phyloP scores from a whole-genome alignment of 2,113 vertebrate genomes.

The Jaculus jaculus region DNA sequence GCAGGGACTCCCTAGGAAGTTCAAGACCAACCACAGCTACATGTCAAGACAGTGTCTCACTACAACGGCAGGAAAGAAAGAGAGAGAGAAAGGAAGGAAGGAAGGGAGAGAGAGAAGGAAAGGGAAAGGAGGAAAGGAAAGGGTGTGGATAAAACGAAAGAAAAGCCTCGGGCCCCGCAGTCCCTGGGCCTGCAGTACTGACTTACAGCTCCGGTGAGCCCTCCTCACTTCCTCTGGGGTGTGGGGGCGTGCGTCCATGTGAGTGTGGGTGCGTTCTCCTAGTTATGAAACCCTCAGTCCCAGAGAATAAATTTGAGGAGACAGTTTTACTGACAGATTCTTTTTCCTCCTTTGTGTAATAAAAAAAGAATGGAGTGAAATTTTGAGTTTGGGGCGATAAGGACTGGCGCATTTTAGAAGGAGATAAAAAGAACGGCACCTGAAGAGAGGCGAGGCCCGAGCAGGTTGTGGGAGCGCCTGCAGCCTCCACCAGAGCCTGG shows the following conservation, averaged over 20 bases:
- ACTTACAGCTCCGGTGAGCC: slow-evolving; percentile 71
- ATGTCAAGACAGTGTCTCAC: background rate
- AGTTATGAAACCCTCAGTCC: slow-evolving; percentile 81
- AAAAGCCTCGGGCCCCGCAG: slow-evolving; percentile 73
- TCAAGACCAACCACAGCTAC: background rate
- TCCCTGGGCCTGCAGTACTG: background rate
- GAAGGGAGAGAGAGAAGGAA: background rate
- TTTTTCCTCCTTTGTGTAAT: slow-evolving; percentile 67
- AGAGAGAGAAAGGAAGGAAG: background rate
- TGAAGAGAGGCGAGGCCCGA: background rate
- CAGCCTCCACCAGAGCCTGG: background rate
- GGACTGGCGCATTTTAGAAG: slow-evolving; percentile 54
- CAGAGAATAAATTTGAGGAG: slow-evolving; percentile 78
- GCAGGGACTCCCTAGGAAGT: background rate
- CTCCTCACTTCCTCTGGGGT: slow-evolving; percentile 65
- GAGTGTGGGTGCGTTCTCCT: slow-evolving; percentile 73
- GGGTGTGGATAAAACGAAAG: slow-evolving; percentile 1
- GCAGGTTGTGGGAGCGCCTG: too few relatives aligned
- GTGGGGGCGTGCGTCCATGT: background rate
- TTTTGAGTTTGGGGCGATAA: slow-evolving; percentile 51
- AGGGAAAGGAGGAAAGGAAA: too few relatives aligned
- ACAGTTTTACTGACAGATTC: slow-evolving; percentile 75
- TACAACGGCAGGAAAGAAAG: too few relatives aligned
- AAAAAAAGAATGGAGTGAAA: slow-evolving; percentile 66
- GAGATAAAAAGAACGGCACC: slow-evolving; percentile 60